Base-by-base conservation (phyloP, 1,140 invertebrate species). In the Myzus persicae region DNA sequence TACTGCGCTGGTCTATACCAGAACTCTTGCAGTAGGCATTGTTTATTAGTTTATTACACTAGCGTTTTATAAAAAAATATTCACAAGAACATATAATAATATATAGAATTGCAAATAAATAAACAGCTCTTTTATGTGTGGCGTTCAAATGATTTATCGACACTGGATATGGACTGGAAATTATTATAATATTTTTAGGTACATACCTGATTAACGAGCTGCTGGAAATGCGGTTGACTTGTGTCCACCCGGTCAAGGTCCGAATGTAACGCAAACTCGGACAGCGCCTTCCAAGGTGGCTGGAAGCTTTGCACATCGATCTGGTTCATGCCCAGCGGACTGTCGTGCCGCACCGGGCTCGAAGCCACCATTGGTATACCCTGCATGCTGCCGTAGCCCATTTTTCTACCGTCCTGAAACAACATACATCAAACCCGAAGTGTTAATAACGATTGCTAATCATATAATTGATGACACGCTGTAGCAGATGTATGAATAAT, bases 281-380 rank as follows among this genome's bases (percentile, higher is more conserved):
- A 97, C 36, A 99, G 97, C 82, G 98, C 98, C 96, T 99, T 99
- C 99, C 98, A 99, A 24, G 98, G 98, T 81, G 98, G 98, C 95
- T 99, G 98, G 96, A 99, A 99, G 93, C 98, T 98, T 94, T 98
- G 98, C 51, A 99, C 98, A 95, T 99, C 98, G 59, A 99, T 96
- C 24, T 97, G 97, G 94, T 98, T 97, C 95, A 98, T 96, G 67
- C 98, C 97, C 84, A 98, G 96, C 0, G 98, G 98, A 94, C 97
- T 97, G 95, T 99, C 98, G 95, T 99, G 98, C 59, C 98, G 96
- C 3, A 99, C 98, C 18, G 99, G 99, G 94, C 98, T 98, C 24
- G 98, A 98, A 4, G 99, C 99, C 40, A 99, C 98, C 97, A 99
- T 98, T 1, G 98, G 98, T 91, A 99, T 99, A 51, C 99, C 99